Conservation (phyloP, 2,797 vertebrate species). For the Myripristis murdjan region DNA sequence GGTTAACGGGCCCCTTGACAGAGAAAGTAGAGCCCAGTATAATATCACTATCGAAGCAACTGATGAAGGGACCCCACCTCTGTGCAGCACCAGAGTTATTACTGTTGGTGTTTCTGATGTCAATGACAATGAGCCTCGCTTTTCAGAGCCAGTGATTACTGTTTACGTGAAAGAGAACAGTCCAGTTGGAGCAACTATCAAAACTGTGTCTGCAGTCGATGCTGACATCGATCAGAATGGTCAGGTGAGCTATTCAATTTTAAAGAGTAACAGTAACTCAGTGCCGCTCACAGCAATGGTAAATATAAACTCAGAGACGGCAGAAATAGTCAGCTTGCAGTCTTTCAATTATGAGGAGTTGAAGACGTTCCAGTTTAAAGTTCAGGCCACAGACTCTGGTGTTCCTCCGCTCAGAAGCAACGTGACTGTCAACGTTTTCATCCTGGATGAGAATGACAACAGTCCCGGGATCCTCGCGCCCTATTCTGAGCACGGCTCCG, state of each 20-base stretch:
- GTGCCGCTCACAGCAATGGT: conserved; percentile 51
- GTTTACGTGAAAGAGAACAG: conserved; percentile 91
- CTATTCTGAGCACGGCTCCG: too few relatives aligned
- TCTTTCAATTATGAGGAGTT: too few relatives aligned
- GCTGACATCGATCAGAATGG: conserved; percentile 87
- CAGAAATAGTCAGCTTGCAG: too few relatives aligned
- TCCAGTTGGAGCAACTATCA: conserved; percentile 75
- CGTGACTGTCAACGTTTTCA: too few relatives aligned
- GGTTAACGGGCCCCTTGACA: conserved; percentile 64
- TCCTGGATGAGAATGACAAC: too few relatives aligned
- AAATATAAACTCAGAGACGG: conserved; percentile 68
- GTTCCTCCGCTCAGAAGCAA: too few relatives aligned
- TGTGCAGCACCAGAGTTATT: conserved; percentile 79
- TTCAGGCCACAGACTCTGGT: too few relatives aligned
- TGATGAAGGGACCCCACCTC: conserved; percentile 66
- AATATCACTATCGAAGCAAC: conserved; percentile 62
- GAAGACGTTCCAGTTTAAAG: too few relatives aligned
- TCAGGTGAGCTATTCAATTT: conserved; percentile 86
- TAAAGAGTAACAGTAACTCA: conserved; percentile 49
- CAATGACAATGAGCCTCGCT: conserved; percentile 91
- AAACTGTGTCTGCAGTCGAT: conserved; percentile 85
- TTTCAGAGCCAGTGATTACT: conserved; percentile 82
- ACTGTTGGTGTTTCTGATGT: conserved; percentile 87
- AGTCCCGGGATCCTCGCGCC: too few relatives aligned
- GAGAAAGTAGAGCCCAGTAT: conserved; percentile 56